Base-by-base conservation (phyloP, 2,113 vertebrate species). In the Orycteropus afer region DNA sequence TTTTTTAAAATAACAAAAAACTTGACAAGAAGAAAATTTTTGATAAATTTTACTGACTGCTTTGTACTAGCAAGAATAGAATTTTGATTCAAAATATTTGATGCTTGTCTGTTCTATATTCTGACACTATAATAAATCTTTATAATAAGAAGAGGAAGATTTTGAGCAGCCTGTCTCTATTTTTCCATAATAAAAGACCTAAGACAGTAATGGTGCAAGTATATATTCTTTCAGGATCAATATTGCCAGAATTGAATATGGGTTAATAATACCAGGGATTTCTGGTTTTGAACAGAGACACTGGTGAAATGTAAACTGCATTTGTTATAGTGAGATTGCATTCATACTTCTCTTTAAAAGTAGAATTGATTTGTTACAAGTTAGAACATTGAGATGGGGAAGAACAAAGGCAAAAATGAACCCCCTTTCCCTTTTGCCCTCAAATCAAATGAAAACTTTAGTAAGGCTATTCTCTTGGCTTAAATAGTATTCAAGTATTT, bases 281-380 rank as follows among this genome's bases (percentile, higher is more conserved):
- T 42, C 47, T 83, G 74, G 77, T 47, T 94, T 90, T 61, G 47
- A 57, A 53, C 7, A 81, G 34, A 91, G 34, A 47, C 65, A 61
- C 20, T 13, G 5, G 27, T 83, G 12, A 89, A 79, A 85, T 37
- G n/a, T 20, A 94, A 95, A 73, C 32, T 40, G 59, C n/a, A 57
- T 37, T 85, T 94, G 32, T 65, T 51, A 25, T 8, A 23, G 42
- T 29, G 63, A 96, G 32, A 61, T 32, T 61, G 45, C 25, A 59
- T 27, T 73, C 37, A 32, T 71, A n/a, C 47, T 89, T 89, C 57
- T 61, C 17, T 83, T n/a, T 69, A 88, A 92, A 94, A 34, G 79
- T 80, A 89, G 51, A 83, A 81, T 95, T 89, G 67, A 74, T 86
- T 89, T 88, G 88, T 94, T 40, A 51, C 37, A 90, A 53, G 6